Conservation (phyloP, 2,113 vertebrate genomes). For the Colinus virginianus region DNA sequence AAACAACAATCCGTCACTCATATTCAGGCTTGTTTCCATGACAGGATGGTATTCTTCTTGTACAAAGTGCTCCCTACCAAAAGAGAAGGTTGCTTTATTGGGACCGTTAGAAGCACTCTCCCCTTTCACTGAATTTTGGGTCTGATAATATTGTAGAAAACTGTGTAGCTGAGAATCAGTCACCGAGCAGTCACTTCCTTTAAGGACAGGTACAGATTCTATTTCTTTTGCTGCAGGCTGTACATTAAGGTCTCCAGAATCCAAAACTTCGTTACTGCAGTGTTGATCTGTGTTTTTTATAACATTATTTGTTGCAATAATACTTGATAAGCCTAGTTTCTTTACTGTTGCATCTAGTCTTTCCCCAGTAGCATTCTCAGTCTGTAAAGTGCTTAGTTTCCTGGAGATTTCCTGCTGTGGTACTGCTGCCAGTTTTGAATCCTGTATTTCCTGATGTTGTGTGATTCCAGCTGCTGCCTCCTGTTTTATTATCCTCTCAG, state of each 20-base stretch:
- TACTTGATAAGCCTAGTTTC: neutral
- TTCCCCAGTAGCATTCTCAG: slow-evolving; percentile 6
- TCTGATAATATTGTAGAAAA: slow-evolving; percentile 86
- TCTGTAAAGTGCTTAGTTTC: neutral
- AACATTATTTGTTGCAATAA: neutral
- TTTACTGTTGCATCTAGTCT: neutral
- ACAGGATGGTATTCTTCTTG: slow-evolving; percentile 38
- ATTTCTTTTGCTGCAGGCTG: neutral
- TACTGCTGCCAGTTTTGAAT: neutral
- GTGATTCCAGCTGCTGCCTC: slow-evolving; percentile 55
- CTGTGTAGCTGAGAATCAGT: slow-evolving; percentile 91
- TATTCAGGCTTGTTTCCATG: slow-evolving; percentile 83
- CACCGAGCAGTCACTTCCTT: slow-evolving; percentile 84
- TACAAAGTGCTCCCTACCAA: neutral
- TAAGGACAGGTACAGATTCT: slow-evolving; percentile 47
- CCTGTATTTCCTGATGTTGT: slow-evolving; percentile 23
- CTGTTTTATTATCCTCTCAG: slow-evolving; percentile 88
- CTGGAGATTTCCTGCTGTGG: neutral
- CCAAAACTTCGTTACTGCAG: neutral
- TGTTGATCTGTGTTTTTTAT: neutral
- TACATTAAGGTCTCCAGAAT: slow-evolving; percentile 19
- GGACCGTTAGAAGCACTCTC: neutral
- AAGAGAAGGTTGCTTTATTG: neutral
- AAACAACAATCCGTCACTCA: slow-evolving; percentile 91
- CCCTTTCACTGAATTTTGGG: slow-evolving; percentile 75